Base-by-base conservation (phyloP, 1,140 invertebrate genomes). In the Heliconius nattereri region DNA sequence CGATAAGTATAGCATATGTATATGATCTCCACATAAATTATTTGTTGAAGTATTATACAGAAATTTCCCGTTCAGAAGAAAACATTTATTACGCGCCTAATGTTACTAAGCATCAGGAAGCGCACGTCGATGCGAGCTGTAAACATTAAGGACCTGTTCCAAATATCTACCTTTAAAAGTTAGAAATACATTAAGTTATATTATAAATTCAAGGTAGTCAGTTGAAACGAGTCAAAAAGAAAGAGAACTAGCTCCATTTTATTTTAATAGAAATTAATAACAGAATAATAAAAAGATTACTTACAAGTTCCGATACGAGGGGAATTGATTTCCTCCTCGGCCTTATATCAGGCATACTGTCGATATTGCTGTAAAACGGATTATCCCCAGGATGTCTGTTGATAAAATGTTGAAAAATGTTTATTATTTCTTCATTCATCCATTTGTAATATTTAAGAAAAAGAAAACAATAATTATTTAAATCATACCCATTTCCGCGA, bases 311-410 rank as follows among this genome's bases (percentile, higher is more conserved):
- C 79, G 98, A 99, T 87, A 99, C 99, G 87, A 99, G 96, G 78
- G 99, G 98, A 89, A 99, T 99, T 32, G 98, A 99, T 95, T 99
- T 99, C 90, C 98, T 96, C 89, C 97, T 96, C 79, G 98, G 98
- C 91, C 98, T 96, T 94, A 99, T 99, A 92, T 99, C 99, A 49
- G 99, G 99, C 98, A 99, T 99, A 90, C 98, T 99, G 96, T 99
- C 99, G 95, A 99, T 99, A 94, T 98, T 99, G 92, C 98, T 99
- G 96, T 99, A 99, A 96, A 99, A 99, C 16, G 98, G 98, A 95
- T 99, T 99, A 94, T 99, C 98, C 80, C 98, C 98, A 26, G 98
- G 97, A 93, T 98, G 97, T 79, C 98, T 98, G 40, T 45, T 16
- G 11, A 89, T 81, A 82, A 87, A 86, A 37, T n/a, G 40, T 37